Evolutionary conservation across 1,140 invertebrate species (phyloP).

Genomic region (Nautilus pompilius): DNA sequence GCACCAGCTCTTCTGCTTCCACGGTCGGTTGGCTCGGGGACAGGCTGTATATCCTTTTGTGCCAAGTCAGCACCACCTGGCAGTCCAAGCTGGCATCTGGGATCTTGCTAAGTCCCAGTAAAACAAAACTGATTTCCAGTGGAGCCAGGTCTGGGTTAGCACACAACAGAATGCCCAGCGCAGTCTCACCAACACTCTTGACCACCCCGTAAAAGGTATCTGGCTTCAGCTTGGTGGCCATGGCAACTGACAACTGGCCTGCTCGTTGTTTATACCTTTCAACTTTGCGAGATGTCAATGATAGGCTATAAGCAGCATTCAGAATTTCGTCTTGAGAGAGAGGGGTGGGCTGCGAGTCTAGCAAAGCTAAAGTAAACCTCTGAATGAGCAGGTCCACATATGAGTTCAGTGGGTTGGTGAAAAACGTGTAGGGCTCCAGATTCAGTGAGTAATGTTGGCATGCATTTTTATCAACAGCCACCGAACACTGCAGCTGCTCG

Average conservation of each 20-base stretch:
- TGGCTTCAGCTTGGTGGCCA: slow-evolving; percentile 22
- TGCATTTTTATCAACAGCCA: too few species aligned
- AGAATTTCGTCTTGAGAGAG: slow-evolving; percentile 26
- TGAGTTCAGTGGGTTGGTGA: slow-evolving; percentile 87
- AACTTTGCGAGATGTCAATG: background rate
- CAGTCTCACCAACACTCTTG: too few species aligned
- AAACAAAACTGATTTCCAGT: too few species aligned
- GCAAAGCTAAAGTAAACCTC: slow-evolving; percentile 65
- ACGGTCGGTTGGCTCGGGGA: background rate
- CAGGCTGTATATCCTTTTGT: slow-evolving; percentile 40
- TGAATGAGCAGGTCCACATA: slow-evolving; percentile 93
- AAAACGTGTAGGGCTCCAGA: slow-evolving; percentile 83
- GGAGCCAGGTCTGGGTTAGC: too few species aligned
- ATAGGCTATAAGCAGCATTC: too few species aligned
- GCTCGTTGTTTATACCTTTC: slow-evolving; percentile 18
- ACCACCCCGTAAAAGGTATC: slow-evolving; percentile 25
- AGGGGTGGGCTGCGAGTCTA: slow-evolving; percentile 54
- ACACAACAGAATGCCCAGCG: too few species aligned
- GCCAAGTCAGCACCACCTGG: slow-evolving; percentile 28
- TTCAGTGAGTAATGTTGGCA: slow-evolving; percentile 85
- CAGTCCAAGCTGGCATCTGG: slow-evolving; percentile 5
- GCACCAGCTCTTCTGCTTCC: too few species aligned
- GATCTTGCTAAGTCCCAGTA: slow-evolving; percentile 14
- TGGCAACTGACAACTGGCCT: slow-evolving; percentile 15
- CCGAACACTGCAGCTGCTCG: too few species aligned